Evolutionary conservation across 1,140 invertebrate species (phyloP).

Genomic region (Listronotus oregonensis): DNA sequence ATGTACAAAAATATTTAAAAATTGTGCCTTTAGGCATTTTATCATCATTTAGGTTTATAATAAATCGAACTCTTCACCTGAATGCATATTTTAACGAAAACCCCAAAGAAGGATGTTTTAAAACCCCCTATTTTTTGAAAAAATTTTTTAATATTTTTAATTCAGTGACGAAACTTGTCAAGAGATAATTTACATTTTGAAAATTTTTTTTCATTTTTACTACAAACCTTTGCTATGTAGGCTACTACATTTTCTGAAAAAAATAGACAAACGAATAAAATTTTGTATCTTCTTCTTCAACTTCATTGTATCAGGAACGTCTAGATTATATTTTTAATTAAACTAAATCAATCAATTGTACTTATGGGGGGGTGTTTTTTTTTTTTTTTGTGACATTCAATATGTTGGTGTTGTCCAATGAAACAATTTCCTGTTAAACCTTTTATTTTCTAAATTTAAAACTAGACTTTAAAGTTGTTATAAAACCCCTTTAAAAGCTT

Average conservation of each 20-base stretch:
- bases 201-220: not conserved
- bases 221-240: too few species aligned
- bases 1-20: too few species aligned
- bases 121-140: too few species aligned
- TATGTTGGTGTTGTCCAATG: not conserved
- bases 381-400: not conserved
- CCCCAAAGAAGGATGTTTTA: too few species aligned
- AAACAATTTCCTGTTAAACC: not conserved
- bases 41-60: too few species aligned
- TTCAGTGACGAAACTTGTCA: not conserved
- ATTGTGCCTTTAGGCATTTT: too few species aligned
- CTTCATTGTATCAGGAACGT: not conserved
- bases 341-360: not conserved
- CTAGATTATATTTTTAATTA: not conserved
- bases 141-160: not conserved
- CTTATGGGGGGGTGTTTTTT: not conserved
- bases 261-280: not conserved
- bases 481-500: constrained; percentile 1
- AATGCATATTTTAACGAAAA: too few species aligned
- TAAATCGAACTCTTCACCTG: too few species aligned
- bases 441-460: not conserved
- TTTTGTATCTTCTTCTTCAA: not conserved
- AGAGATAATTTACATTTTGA: not conserved
- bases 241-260: not conserved
- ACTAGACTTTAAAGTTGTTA: not conserved